Conservation (phyloP, 2,888 invertebrate species). For the Belgica antarctica region DNA sequence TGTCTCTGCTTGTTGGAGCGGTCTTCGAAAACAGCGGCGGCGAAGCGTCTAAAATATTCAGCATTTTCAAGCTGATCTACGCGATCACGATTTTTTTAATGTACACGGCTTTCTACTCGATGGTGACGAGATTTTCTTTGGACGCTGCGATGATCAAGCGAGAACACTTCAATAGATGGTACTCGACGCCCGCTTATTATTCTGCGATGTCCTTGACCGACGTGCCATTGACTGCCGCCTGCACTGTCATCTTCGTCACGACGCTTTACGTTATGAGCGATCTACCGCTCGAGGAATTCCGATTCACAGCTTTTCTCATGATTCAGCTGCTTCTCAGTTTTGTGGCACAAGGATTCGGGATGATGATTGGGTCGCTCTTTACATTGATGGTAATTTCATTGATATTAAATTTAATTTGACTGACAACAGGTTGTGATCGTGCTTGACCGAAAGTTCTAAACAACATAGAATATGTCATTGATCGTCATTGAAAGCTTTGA, state of each 20-base stretch:
- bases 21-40: slow-evolving; percentile 61
- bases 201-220: slow-evolving; percentile 72
- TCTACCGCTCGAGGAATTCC: not conserved
- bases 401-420: not conserved
- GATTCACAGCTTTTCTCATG: not conserved
- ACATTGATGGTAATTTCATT: slow-evolving; percentile 16
- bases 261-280: not conserved
- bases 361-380: slow-evolving; percentile 13
- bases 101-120: slow-evolving; percentile 41
- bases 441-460: no score
- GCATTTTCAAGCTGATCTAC: not conserved
- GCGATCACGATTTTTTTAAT: slow-evolving; percentile 40
- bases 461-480: no score
- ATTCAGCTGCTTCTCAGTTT: not conserved
- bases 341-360: not conserved
- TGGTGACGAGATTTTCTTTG: slow-evolving; percentile 63
- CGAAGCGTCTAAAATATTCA: slow-evolving; percentile 55
- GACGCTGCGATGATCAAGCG: slow-evolving; percentile 70
- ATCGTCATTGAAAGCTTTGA: no score
- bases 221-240: slow-evolving; percentile 57
- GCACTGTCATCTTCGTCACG: not conserved
- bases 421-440: not conserved
- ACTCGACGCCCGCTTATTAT: slow-evolving; percentile 69
- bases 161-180: slow-evolving; percentile 78
- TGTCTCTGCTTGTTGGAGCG: slow-evolving; percentile 60